Evolutionary conservation across 2,888 invertebrate species (phyloP), one percentile per base, ranked within the genome.

Genomic region (Hoplodrina ambigua): DNA sequence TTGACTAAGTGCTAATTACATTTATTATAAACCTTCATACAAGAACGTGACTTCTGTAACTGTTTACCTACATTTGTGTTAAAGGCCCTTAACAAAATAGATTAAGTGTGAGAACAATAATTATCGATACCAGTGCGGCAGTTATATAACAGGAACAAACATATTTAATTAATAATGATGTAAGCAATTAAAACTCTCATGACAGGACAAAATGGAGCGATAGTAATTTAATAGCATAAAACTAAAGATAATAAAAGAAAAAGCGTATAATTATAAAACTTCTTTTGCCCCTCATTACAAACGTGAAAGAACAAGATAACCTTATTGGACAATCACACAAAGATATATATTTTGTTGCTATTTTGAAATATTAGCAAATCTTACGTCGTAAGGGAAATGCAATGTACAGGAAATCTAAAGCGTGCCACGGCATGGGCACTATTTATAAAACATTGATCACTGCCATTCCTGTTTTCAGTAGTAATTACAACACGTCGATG

Each of bases 361-460:
- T 30, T 49, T 4, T 10, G 30, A 72, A 63, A 55, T 15, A 17
- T 44, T 44, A 41, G 7, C 20, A 10, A 59, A 50, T 41, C 13
- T 55, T 49, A 44, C 20, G 15, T 19, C 54, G 49, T 19, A 49
- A 17, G 13, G 41, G 49, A 76, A 78, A 59, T 59, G 52, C n/a
- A 60, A 59, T 59, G 55, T 20, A 60, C 10, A 46, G 17, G 25
- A 44, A 57, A 66, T 49, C n/a, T 55, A 63, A 68, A 37, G 54
- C 60, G 57, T 55, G 58, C 15, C 52, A 50, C 52, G 68, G 25
- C 46, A 3, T 30, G 37, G 55, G 41, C 50, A 52, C 37, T 78
- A 80, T 83, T 83, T 85, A 78, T 78, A 80, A 73, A 67, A 83
- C 71, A 72, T 50, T 70, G 52, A 53, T 62, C 37, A 59, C 19